These are phyloP conservation scores for Furnarius figulus DNA, from an alignment of 2,113 vertebrate species.

Conservation along the genomic window DNA sequence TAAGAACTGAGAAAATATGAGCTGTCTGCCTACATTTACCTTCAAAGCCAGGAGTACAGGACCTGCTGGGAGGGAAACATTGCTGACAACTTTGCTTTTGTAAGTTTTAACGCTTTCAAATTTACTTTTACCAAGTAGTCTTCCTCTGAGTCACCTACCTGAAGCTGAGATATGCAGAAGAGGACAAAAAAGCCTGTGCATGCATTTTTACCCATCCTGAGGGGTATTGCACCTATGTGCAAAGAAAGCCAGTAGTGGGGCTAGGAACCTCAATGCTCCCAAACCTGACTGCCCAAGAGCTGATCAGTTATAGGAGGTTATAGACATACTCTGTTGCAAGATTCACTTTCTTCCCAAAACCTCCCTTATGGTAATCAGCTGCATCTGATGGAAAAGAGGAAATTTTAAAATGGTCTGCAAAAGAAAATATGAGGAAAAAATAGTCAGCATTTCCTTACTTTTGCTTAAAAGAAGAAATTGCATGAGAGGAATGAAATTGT, in stretches of 20 bases:
- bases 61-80: neutral
- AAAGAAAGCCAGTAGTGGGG: neutral
- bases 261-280: neutral
- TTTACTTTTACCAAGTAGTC: neutral
- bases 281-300: neutral
- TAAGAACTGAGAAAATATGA: neutral
- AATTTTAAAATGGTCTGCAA: neutral
- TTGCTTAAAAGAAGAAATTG: neutral
- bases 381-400: neutral
- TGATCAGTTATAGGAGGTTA: neutral
- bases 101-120: neutral
- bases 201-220: neutral
- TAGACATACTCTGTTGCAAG: neutral
- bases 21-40: neutral
- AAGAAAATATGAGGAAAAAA: neutral
- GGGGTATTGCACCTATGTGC: neutral
- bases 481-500: neutral
- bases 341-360: neutral
- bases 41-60: neutral
- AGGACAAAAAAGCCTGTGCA: neutral
- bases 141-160: neutral
- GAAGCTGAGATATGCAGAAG: neutral
- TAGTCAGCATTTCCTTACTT: neutral
- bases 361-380: neutral
- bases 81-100: neutral